phyloP scores from a whole-genome alignment of 92 coral and sea anemone genomes.

The Parazoanthus swiftii region DNA sequence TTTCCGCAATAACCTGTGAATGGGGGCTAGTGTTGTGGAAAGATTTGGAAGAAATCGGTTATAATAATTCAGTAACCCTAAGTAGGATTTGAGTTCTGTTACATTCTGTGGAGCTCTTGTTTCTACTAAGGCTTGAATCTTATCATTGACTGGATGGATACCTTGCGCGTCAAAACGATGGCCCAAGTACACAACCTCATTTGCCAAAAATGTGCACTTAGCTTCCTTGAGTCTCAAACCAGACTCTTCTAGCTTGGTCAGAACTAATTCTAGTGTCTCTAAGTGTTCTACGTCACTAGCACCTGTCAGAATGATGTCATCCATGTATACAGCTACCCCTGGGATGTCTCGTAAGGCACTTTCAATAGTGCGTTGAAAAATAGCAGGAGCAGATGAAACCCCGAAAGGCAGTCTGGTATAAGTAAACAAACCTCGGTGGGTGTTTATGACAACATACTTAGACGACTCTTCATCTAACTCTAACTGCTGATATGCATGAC shows the following conservation, averaged over 20 bases:
- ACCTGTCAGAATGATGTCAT: too few species aligned
- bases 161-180: conserved; percentile 48
- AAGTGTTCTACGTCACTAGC: too few species aligned
- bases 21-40: conserved; percentile 33
- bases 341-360: background rate
- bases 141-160: conserved; percentile 46
- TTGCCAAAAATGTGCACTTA: conserved; percentile 45
- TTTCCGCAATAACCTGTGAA: conserved; percentile 29
- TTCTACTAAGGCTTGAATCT: conserved; percentile 49
- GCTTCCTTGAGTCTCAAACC: conserved; percentile 50
- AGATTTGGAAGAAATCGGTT: background rate
- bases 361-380: background rate
- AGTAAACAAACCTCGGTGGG: conserved; percentile 47
- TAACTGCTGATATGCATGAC: background rate
- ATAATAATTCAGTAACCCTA: conserved; percentile 37
- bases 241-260: conserved; percentile 9
- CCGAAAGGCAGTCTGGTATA: conserved; percentile 33
- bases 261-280: too few species aligned
- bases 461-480: conserved; percentile 18
- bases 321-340: too few species aligned
- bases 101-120: conserved; percentile 39
- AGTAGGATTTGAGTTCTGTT: conserved; percentile 18
- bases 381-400: conserved; percentile 1
- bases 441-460: conserved; percentile 48
- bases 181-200: conserved; percentile 47